Conservation (phyloP, 2,888 invertebrate species). For the Homarus gammarus region DNA sequence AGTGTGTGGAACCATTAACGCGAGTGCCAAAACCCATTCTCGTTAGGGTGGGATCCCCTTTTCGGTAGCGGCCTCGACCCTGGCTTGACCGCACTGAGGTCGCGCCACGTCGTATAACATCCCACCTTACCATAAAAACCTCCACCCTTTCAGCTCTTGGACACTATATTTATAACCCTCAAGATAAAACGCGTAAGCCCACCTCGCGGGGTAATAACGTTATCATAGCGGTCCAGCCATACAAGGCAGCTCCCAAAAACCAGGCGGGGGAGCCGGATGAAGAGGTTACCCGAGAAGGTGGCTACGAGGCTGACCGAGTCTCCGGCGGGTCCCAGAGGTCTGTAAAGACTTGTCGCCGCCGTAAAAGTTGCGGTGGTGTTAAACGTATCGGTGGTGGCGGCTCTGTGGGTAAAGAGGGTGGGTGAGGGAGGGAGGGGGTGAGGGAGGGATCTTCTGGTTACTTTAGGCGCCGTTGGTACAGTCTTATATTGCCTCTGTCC, state of each 20-base stretch:
- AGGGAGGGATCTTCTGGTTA: neutral
- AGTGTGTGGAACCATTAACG: conserved; percentile 3
- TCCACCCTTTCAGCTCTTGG: neutral
- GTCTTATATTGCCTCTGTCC: neutral
- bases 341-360: neutral
- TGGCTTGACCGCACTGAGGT: neutral
- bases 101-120: neutral
- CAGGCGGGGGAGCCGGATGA: neutral
- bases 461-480: neutral
- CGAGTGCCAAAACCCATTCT: conserved; percentile 29
- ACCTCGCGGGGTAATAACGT: neutral
- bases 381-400: neutral
- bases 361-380: conserved; percentile 9
- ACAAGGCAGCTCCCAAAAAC: no score
- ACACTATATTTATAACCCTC: neutral
- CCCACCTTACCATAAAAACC: neutral
- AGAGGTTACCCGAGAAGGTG: neutral
- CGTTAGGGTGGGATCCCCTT: neutral
- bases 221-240: neutral
- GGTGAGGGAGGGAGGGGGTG: neutral
- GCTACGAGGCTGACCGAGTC: neutral
- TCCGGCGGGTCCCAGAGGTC: neutral
- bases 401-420: neutral
- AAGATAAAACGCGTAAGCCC: neutral
- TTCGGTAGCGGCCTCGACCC: neutral